phyloP scores from a whole-genome alignment of 2,888 invertebrate species.

The Ormyrus nitidulus region DNA sequence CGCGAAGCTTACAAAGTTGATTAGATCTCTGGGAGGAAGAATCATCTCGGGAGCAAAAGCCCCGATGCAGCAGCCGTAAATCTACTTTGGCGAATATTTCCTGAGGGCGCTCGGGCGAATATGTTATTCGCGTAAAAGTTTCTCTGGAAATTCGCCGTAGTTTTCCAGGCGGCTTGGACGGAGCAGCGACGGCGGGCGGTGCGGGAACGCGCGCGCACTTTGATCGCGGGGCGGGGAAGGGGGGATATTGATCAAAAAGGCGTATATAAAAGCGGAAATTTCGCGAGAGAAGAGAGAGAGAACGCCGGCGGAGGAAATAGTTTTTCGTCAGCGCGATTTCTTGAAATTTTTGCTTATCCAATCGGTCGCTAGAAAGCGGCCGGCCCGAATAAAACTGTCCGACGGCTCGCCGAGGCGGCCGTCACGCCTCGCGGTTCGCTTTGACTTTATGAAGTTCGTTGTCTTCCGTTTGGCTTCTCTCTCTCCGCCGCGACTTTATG shows the following conservation, averaged over 20 bases:
- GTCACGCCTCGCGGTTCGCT: conserved; percentile 54
- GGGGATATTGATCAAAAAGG: conserved; percentile 27
- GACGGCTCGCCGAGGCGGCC: conserved; percentile 38
- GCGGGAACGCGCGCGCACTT: conserved; percentile 23
- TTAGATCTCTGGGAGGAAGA: no score
- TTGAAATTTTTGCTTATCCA: conserved; percentile 45
- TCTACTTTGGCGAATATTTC: conserved; percentile 7
- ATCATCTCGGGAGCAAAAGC: no score
- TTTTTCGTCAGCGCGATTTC: conserved; percentile 22
- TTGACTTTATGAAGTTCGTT: conserved; percentile 63
- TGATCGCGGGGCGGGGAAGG: conserved; percentile 1
- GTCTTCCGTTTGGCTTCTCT: conserved; percentile 50
- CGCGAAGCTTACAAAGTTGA: no score
- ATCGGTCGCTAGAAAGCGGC: conserved; percentile 23
- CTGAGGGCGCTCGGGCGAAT: background rate
- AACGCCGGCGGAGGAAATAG: conserved; percentile 8
- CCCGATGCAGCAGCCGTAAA: background rate
- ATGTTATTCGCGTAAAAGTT: conserved; percentile 38
- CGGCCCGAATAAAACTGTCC: conserved; percentile 39
- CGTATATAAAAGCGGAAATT: conserved; percentile 11
- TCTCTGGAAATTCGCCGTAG: background rate
- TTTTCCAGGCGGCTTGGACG: background rate
- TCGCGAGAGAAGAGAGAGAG: background rate
- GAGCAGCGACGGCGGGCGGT: background rate
- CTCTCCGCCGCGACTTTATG: conserved; percentile 64